These are phyloP conservation scores for Lepilemur ruficaudatus DNA, from an alignment of 2,797 vertebrate genomes.

Conservation along the genomic window DNA sequence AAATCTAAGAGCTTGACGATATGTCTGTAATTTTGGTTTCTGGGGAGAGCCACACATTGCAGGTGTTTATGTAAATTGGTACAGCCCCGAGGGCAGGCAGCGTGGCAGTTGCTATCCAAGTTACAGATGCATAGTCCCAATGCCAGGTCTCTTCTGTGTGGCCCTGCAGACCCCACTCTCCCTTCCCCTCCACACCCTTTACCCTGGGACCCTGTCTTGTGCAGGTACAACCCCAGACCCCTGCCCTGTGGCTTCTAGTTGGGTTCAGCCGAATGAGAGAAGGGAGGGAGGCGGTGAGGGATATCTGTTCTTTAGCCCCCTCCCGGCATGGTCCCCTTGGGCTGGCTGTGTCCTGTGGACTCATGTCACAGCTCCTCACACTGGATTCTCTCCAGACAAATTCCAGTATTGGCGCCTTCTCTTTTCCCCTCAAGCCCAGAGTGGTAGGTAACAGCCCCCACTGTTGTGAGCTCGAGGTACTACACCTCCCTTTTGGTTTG, in stretches of 20 bases:
- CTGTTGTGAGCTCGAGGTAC: neutral
- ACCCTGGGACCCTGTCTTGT: neutral
- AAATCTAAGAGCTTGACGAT: neutral
- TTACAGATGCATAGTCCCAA: neutral
- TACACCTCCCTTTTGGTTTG: too few relatives aligned
- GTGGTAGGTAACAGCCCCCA: too few relatives aligned
- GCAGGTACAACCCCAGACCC: too few relatives aligned
- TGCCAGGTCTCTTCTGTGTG: neutral
- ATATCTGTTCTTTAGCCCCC: neutral
- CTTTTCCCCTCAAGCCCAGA: neutral
- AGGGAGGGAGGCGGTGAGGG: neutral
- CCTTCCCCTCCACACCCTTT: neutral
- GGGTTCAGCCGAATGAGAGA: neutral
- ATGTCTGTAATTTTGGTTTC: neutral
- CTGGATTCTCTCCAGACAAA: neutral
- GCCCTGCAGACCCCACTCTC: neutral
- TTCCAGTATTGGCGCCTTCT: neutral
- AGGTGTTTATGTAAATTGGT: neutral
- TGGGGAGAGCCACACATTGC: neutral
- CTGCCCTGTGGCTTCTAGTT: neutral
- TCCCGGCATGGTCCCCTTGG: neutral
- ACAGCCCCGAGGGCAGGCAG: fast-evolving
- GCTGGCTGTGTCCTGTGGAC: neutral
- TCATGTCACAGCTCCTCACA: too few relatives aligned
- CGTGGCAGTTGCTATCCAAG: neutral